Evolutionary conservation across 2,888 invertebrate species (phyloP).

Genomic region (Mesopsocus fuscifrons): DNA sequence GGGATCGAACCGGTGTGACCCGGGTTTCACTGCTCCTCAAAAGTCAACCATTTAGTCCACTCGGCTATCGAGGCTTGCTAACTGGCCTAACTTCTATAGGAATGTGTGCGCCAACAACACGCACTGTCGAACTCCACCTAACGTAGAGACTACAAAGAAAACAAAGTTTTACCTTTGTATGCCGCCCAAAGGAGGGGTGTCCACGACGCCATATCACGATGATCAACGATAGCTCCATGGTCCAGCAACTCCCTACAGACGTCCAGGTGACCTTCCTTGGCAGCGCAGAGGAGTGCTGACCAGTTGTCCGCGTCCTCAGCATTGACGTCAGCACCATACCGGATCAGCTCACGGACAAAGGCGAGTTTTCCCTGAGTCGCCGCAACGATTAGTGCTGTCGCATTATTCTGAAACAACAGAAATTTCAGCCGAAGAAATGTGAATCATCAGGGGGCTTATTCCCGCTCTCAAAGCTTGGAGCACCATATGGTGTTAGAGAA

Average conservation of each 20-base stretch:
- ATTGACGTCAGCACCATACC: constrained; percentile 82
- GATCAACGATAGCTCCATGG: constrained; percentile 68
- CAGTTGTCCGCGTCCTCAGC: constrained; percentile 85
- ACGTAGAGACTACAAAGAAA: no score
- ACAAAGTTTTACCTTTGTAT: constrained; percentile 64
- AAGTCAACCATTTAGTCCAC: no score
- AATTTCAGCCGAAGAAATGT: constrained; percentile 7
- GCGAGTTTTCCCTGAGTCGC: constrained; percentile 65
- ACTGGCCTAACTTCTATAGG: no score
- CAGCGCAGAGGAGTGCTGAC: constrained; percentile 77
- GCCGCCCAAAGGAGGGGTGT: constrained; percentile 94
- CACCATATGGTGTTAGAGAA: no score
- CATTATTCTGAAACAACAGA: constrained; percentile 52
- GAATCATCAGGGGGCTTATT: no score
- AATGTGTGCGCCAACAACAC: no score
- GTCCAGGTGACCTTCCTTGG: constrained; percentile 71
- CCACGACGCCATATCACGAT: constrained; percentile 83
- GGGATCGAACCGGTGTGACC: no score
- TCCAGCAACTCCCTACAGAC: constrained; percentile 66
- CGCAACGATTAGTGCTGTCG: constrained; percentile 84
- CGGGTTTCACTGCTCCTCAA: no score
- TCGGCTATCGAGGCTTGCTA: no score
- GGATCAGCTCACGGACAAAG: constrained; percentile 67
- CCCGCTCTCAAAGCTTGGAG: no score
- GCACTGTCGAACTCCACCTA: no score